Base-by-base conservation (phyloP, 2,888 invertebrate genomes). In the Drosophila emarginata region DNA sequence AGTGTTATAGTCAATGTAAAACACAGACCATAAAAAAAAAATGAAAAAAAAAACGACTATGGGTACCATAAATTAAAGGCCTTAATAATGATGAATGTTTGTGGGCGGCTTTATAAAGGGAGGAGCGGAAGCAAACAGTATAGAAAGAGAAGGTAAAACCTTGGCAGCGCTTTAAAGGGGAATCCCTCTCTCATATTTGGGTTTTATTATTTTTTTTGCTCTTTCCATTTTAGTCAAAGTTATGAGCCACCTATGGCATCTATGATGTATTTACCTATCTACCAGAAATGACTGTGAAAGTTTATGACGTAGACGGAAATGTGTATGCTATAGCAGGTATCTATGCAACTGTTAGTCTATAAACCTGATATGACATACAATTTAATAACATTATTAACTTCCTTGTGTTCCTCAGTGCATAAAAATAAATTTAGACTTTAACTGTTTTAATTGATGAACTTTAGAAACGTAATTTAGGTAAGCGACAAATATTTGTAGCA, bases 1-100 rank as follows among this genome's bases (percentile, higher is more conserved):
- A 72, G 36, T 87, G 83, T 86, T 87, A 85, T 85, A 87, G 83
- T 76, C 84, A 72, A 73, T 87, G 84, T 86, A 83, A 83, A 83
- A 83, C 82, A 83, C 74, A 83, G 67, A 64, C 61, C 85, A 84
- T 83, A 87, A 83, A 80, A 76, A 80, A 76, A 74, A 68, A 32
- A 32, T 32, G 32, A 32, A 18, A 37, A 18, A 69, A 40, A 61
- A 39, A 80, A 80, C 23, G 81, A 72, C 78, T 71, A 66, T 68
- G 82, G 79, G 63, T 32, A 66, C 74, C 85, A 86, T 82, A 82
- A 82, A 82, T 82, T 82, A 82, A 80, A 79, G 77, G 81, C 64
- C 84, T 79, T 82, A 87, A 82, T 87, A 81, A 87, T 87, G 87
- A 82, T 82, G 75, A 79, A 84, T 84, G 74, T 62, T 23, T 9